Evolutionary conservation across 2,113 vertebrate genomes (phyloP).

Genomic region (Microcebus griseorufus): DNA sequence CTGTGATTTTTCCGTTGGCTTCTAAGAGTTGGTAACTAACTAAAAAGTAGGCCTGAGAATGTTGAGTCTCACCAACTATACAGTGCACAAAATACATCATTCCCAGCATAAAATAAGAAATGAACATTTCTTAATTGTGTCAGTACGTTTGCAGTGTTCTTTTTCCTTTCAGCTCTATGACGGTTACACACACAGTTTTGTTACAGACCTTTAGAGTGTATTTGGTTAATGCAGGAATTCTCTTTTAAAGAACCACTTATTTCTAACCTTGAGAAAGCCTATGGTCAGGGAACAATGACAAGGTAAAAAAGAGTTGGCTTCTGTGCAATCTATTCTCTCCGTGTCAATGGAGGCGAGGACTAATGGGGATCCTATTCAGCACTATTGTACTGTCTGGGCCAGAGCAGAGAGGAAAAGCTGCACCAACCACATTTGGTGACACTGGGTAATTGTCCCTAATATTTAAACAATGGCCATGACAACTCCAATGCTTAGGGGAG

Average conservation of each 20-base stretch:
- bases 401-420: not conserved
- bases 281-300: not conserved
- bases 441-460: not conserved
- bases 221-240: not conserved
- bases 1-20: constrained; percentile 38
- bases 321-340: not conserved
- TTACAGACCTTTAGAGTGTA: not conserved
- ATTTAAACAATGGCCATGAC: not conserved
- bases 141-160: not conserved
- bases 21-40: not conserved
- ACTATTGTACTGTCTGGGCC: not conserved
- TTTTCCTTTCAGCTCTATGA: not conserved
- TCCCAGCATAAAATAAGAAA: not conserved
- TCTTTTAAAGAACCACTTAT: not conserved
- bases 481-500: not conserved
- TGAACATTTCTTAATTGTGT: not conserved
- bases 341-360: not conserved
- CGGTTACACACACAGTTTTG: not conserved
- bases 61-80: not conserved
- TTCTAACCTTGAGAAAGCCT: not conserved
- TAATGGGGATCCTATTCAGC: not conserved
- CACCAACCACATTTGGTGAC: not conserved
- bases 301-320: not conserved
- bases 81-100: not conserved
- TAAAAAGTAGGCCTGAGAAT: constrained; percentile 13